Evolutionary conservation across 2,888 invertebrate genomes (phyloP), one percentile per base, ranked within the genome.

Genomic region (Phengaris alcon): DNA sequence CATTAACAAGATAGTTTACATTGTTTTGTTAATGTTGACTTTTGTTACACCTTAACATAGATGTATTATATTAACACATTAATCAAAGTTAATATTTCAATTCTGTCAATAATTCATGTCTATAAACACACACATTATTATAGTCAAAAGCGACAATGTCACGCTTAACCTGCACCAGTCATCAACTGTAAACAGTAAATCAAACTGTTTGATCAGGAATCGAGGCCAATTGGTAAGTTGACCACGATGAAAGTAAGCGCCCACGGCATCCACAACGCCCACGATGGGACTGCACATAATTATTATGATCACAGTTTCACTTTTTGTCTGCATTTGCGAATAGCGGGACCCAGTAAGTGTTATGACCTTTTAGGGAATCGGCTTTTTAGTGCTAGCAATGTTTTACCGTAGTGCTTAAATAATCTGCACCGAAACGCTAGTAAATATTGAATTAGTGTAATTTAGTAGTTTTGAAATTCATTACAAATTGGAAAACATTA

Each of bases 261-360:
- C 80, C 77, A 79, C 81, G 59, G 68, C 68, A 46, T 4, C 46
- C 46, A 51, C 48, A 52, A 55, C 75, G 69, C 75, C 69, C 68
- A 15, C 75, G 75, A 69, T 69, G 75, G 72, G 70, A 79, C 77
- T 81, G 79, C 76, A 79, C 77, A 80, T 79, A 77, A 76, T 78
- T 77, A 77, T 77, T 77, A 77, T 77, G 75, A 70, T 74, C 75
- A 68, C 77, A 75, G 82, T 87, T 88, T 88, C 88, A 88, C 88
- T 89, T 88, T 88, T 86, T 79, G 78, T 78, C 76, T 78, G 75
- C 75, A 88, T 90, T 90, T 90, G 68, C 69, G 44, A 12, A 46
- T 69, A 69, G 75, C 68, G 52, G 74, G 44, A 64, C 64, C 12
- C 64, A 9, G 64, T 64, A 64, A 64, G 64, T 64, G 64, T 64